A percentile compares a stretch with the other conserved stretches of the same genome.
Conservation (phyloP, 1,140 invertebrate genomes). For the Cyrtorhinus lividipennis region DNA sequence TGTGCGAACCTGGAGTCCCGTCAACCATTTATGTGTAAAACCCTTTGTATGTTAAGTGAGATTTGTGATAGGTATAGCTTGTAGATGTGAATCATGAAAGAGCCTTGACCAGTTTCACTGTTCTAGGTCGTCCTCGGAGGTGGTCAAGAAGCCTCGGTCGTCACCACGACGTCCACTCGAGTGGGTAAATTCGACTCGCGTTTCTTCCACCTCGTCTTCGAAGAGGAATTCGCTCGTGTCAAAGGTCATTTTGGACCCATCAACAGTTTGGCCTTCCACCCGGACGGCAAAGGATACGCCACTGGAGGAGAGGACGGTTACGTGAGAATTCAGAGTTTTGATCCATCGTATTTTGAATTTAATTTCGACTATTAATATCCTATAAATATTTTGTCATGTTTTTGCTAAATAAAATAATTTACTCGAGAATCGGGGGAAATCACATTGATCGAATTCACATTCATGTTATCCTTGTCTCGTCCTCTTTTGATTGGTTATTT, state of each 20-base stretch:
- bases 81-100: too few species aligned
- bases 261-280: slow-evolving; percentile 96
- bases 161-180: slow-evolving; percentile 89
- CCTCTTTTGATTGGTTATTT: too few species aligned
- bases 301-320: slow-evolving; percentile 99
- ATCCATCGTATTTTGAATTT: slow-evolving; percentile 93
- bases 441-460: too few species aligned
- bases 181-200: slow-evolving; percentile 96
- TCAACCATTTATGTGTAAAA: too few species aligned
- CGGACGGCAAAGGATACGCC: slow-evolving; percentile 91
- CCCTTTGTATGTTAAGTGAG: too few species aligned
- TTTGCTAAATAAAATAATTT: background rate
- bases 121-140: slow-evolving; percentile 76
- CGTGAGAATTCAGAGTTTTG: slow-evolving; percentile 89
- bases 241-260: slow-evolving; percentile 99
- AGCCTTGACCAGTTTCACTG: background rate
- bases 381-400: too few species aligned
- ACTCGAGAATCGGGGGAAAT: too few species aligned
- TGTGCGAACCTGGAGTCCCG: too few species aligned
- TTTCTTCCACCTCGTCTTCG: slow-evolving; percentile 97
- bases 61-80: too few species aligned
- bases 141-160: slow-evolving; percentile 97
- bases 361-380: slow-evolving; percentile 86
- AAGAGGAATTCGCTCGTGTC: slow-evolving; percentile 95
- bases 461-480: too few species aligned